phyloP scores from a whole-genome alignment of 2,888 invertebrate genomes.

The Hyalella azteca region DNA sequence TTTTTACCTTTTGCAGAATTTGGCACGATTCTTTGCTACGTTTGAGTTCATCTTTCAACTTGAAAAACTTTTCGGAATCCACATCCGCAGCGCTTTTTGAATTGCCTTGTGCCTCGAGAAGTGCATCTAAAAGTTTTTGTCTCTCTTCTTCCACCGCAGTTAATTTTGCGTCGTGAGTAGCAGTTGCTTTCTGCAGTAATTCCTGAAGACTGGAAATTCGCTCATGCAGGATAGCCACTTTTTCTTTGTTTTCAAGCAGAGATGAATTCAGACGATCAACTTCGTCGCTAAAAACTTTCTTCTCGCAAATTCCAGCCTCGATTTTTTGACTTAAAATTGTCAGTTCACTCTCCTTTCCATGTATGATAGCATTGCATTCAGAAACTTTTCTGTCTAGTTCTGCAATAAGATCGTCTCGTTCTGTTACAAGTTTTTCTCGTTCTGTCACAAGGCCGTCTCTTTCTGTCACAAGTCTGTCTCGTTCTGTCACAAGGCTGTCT shows the following conservation, averaged over 20 bases:
- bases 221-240: background rate
- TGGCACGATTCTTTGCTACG: slow-evolving; percentile 7
- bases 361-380: too few species aligned
- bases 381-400: too few species aligned
- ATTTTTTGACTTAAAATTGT: too few species aligned
- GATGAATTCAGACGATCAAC: background rate
- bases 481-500: too few species aligned
- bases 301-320: background rate
- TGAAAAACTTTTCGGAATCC: background rate
- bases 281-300: background rate
- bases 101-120: background rate
- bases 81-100: background rate
- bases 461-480: too few species aligned
- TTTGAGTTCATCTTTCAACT: slow-evolving; percentile 15
- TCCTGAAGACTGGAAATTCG: background rate
- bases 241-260: background rate
- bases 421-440: too few species aligned
- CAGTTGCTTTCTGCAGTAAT: background rate
- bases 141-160: background rate
- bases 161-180: background rate
- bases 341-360: too few species aligned
- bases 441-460: too few species aligned
- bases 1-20: slow-evolving; percentile 27
- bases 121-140: background rate
- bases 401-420: too few species aligned